A percentile compares a stretch with the other conserved stretches of the same genome.
These are phyloP conservation scores for Caenorhabditis imperialis DNA, from an alignment of 2,888 invertebrate species.

Conservation along the genomic window DNA sequence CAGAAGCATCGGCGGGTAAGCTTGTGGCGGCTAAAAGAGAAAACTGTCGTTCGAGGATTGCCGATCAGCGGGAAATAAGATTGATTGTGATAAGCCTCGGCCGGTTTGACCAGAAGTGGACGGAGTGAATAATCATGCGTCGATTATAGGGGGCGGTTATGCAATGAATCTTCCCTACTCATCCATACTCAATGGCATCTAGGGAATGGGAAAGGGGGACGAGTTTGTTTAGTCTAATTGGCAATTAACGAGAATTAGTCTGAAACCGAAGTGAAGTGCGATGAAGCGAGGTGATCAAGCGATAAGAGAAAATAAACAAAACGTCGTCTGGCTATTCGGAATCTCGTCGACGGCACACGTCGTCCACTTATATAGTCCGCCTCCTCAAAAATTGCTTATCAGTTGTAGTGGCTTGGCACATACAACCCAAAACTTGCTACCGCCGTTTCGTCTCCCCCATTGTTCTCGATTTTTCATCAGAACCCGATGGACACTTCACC, in stretches of 20 bases:
- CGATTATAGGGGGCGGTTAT: conserved; percentile 37
- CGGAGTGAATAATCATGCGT: too few relatives aligned
- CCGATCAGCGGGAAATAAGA: conserved; percentile 29
- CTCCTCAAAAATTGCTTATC: too few relatives aligned
- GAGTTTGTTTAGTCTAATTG: conserved; percentile 19
- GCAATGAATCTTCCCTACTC: conserved; percentile 21
- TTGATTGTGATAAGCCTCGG: conserved; percentile 44
- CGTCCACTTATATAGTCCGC: conserved; percentile 22
- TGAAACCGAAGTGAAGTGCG: too few relatives aligned
- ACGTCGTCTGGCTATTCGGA: too few relatives aligned
- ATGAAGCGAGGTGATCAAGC: too few relatives aligned
- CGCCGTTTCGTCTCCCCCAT: conserved; percentile 18
- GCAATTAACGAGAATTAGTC: not conserved
- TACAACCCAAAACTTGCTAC: conserved; percentile 34
- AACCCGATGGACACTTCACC: conserved; percentile 44
- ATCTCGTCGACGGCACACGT: conserved; percentile 26
- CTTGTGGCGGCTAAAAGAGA: not conserved
- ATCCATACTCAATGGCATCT: conserved; percentile 33
- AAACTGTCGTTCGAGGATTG: conserved; percentile 5
- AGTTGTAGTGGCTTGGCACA: too few relatives aligned
- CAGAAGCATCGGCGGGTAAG: too few relatives aligned
- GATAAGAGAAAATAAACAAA: too few relatives aligned
- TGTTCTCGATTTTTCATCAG: conserved; percentile 46
- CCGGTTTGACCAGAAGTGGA: conserved; percentile 30
- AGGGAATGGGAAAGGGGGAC: conserved; percentile 23